These are phyloP conservation scores for Notarius quadriscutis DNA, from an alignment of 2,113 vertebrate genomes.

Conservation along the genomic window DNA sequence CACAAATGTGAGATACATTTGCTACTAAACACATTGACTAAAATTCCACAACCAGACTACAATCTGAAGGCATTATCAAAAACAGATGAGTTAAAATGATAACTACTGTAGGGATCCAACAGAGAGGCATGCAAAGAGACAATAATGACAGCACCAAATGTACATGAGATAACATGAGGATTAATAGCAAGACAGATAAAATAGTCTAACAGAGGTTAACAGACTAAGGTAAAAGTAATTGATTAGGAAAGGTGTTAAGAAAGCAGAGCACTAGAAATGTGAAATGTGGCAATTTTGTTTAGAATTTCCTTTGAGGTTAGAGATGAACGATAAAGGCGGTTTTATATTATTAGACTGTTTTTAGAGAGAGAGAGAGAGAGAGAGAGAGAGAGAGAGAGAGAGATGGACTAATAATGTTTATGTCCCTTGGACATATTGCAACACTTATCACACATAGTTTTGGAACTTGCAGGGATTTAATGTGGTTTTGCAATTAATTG, in stretches of 20 bases:
- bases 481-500: constrained; percentile 69
- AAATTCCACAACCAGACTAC: neutral
- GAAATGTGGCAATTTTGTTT: neutral
- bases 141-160: neutral
- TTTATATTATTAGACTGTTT: constrained; percentile 12
- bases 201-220: neutral
- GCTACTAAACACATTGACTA: neutral
- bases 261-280: neutral
- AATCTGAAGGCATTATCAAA: neutral
- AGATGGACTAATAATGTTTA: constrained; percentile 48
- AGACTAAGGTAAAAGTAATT: neutral
- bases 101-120: neutral
- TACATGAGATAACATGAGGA: neutral
- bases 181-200: neutral
- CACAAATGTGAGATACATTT: neutral
- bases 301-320: constrained; percentile 32
- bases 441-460: constrained; percentile 60
- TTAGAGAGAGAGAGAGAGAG: neutral
- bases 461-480: constrained; percentile 61
- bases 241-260: neutral
- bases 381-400: neutral
- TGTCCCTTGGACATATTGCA: constrained; percentile 47
- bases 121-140: neutral
- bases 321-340: neutral
- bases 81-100: neutral